These are phyloP conservation scores for Capitulum mitella DNA, from an alignment of 2,888 invertebrate genomes.

Conservation along the genomic window DNA sequence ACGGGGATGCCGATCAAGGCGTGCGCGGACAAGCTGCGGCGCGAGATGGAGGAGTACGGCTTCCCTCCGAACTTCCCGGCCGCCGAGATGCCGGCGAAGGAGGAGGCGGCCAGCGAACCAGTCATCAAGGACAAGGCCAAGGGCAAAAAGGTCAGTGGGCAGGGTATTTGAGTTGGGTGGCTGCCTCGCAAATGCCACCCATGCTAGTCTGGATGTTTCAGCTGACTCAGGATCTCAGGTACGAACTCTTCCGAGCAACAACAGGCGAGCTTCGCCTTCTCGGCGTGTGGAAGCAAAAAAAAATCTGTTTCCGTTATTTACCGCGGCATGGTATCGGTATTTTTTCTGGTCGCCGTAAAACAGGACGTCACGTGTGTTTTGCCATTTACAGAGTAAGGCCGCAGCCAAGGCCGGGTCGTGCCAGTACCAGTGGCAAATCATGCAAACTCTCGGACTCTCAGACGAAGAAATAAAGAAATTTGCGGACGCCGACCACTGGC, in stretches of 20 bases:
- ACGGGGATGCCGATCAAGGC: conserved; percentile 90
- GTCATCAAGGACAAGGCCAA: conserved; percentile 76
- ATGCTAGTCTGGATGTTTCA: too few species aligned
- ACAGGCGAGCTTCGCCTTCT: too few species aligned
- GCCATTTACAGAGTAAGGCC: conserved; percentile 68
- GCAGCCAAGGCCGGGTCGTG: conserved; percentile 72
- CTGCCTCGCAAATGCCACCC: too few species aligned
- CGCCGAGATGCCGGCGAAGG: conserved; percentile 47
- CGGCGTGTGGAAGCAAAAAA: too few species aligned
- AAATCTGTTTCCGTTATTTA: background rate
- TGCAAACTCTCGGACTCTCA: conserved; percentile 80
- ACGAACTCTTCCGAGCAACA: too few species aligned
- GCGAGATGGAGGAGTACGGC: conserved; percentile 87
- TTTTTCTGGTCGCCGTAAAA: too few species aligned
- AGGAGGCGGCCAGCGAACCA: conserved; percentile 50
- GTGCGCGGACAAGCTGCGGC: conserved; percentile 91
- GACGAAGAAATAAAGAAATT: conserved; percentile 91
- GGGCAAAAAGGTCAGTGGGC: conserved; percentile 74
- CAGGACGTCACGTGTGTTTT: too few species aligned
- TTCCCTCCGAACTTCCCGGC: conserved; percentile 82
- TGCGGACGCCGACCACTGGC: conserved; percentile 84
- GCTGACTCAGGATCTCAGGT: too few species aligned
- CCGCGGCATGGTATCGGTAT: too few species aligned
- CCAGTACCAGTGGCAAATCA: conserved; percentile 98
- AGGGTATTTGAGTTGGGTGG: too few species aligned